Evolutionary conservation across 2,113 vertebrate species (phyloP), one percentile per base, ranked within the genome.

Genomic region (Acrocephalus kingi): DNA sequence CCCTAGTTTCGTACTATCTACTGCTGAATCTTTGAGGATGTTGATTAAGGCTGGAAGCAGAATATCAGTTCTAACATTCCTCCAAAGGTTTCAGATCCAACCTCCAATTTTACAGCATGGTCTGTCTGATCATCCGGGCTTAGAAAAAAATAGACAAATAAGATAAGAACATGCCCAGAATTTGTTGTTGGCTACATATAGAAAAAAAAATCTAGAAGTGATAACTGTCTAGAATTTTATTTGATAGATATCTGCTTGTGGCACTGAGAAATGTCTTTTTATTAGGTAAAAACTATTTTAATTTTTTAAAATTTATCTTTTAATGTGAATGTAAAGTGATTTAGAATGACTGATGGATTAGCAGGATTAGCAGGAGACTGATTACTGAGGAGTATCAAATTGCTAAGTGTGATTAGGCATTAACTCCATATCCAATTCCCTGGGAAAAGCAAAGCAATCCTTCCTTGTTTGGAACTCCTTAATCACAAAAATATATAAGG

Each of bases 11-110:
- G 0, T 52, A 16, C 48, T 81, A 43, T 75, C 73, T 39, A 39
- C 37, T 90, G 35, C 45, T 94, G 78, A 67, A 80, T 48, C 82
- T 96, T 71, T 95, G 78, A 90, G 84, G 46, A 33, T 48, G 82
- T 9, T 84, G 78, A 37, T 88, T 67, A 86, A 61, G 48, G 33
- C 52, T 95, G 72, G 68, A 93, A 93, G 77, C 45, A 90, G 82
- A 83, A 84, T 82, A 84, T 31, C 59, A 19, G 55, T 59, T 77
- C 82, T 93, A 86, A 77, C 17, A 45, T 48, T 66, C 39, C 78
- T 90, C 67, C 72, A 59, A 51, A 88, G 31, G 30, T 74, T 86
- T 93, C 55, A 63, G 24, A 80, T 86, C 21, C 39, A 86, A 31
- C 59, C 21, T 83, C 19, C 13, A 56, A 5, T 27, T 88, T 71